phyloP scores from a whole-genome alignment of 1,140 invertebrate species.

The Cherax quadricarinatus region DNA sequence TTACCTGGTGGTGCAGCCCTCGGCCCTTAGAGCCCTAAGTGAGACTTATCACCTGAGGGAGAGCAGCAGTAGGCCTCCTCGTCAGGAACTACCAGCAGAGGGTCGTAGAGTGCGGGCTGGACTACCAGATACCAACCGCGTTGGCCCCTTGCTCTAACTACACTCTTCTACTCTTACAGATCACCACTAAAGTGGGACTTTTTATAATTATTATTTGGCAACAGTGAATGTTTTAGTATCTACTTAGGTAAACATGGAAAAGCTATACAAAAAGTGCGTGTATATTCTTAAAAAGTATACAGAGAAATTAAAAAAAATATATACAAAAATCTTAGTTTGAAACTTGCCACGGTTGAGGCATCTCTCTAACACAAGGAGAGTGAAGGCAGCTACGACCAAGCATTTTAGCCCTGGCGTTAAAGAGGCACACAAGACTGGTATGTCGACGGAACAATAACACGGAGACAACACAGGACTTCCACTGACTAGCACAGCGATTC shows the following conservation, averaged over 20 bases:
- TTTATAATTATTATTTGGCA: not conserved
- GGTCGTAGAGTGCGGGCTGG: not conserved
- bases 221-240: constrained; percentile 16
- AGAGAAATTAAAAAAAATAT: not conserved
- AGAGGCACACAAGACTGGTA: not conserved
- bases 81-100: not conserved
- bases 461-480: no score
- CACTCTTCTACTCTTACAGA: constrained; percentile 14
- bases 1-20: not conserved
- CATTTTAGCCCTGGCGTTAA: not conserved
- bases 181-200: not conserved
- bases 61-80: not conserved
- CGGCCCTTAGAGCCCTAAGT: not conserved
- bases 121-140: not conserved
- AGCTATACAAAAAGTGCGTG: not conserved
- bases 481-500: no score
- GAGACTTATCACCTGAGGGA: not conserved
- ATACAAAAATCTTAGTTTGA: not conserved
- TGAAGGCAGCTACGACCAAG: not conserved
- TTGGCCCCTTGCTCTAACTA: not conserved
- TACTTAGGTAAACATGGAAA: not conserved
- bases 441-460: no score
- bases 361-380: constrained; percentile 39
- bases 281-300: constrained; percentile 11
- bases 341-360: constrained; percentile 55